Percentiles rank a stretch among this genome's conserved stretches.
Evolutionary conservation across 2,888 invertebrate species (phyloP).

Genomic region (Hydropsyche betteni): DNA sequence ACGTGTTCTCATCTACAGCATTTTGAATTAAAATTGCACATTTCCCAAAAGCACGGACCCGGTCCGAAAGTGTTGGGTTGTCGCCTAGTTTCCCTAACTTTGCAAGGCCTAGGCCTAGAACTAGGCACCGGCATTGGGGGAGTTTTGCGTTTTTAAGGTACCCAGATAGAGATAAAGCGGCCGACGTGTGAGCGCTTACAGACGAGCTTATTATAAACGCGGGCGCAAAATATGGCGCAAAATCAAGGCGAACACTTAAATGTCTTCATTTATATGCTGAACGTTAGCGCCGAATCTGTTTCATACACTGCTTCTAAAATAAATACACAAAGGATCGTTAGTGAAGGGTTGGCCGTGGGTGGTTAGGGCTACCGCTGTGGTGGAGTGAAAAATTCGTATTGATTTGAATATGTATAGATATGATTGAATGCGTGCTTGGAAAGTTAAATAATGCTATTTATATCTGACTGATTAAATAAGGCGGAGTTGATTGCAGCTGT

Average conservation of each 20-base stretch:
- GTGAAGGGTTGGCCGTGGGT: not conserved
- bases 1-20: not conserved
- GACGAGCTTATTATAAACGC: slow-evolving; percentile 46
- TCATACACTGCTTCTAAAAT: slow-evolving; percentile 47
- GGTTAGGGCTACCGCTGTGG: no score
- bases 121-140: not conserved
- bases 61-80: not conserved
- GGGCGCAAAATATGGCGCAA: slow-evolving; percentile 40
- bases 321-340: slow-evolving; percentile 42
- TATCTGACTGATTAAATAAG: no score
- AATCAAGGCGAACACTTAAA: slow-evolving; percentile 43
- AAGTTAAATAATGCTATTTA: no score
- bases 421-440: no score
- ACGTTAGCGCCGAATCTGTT: slow-evolving; percentile 45
- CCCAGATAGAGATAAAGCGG: slow-evolving; percentile 35
- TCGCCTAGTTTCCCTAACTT: slow-evolving; percentile 4
- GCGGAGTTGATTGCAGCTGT: no score
- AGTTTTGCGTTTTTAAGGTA: slow-evolving; percentile 29
- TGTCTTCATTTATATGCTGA: slow-evolving; percentile 49
- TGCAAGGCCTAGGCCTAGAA: not conserved
- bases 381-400: no score
- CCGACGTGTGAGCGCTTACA: slow-evolving; percentile 42
- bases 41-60: not conserved
- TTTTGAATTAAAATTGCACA: no score
- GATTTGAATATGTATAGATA: no score